Evolutionary conservation across 2,797 vertebrate genomes (phyloP), one percentile per base, ranked within the genome.

Genomic region (Pempheris klunzingeri): DNA sequence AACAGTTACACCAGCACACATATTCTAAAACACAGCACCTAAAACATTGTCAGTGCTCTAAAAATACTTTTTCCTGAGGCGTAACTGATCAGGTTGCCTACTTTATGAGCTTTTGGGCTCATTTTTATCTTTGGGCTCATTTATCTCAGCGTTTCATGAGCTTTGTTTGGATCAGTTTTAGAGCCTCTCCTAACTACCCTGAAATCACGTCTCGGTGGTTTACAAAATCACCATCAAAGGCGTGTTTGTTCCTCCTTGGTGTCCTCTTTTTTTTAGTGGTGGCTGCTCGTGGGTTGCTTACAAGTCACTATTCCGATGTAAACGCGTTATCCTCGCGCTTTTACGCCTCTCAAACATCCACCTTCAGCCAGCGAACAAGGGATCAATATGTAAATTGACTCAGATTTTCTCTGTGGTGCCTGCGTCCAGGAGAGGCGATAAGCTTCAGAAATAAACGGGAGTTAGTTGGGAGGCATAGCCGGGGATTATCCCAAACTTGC

Each of bases 401-500:
- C 69, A 80, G 78, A 90, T 63, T 72, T 78, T 78, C 73, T 53
- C 41, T 49, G 72, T 73, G 60, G 67, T 54, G 75, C 54, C 87
- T 86, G 90, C 83, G 81, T 87, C 87, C 82, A 91, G 78, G 65
- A 86, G 64, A 69, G 59, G 67, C 67, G 91, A 94, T 94, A 93
- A 94, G 86, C 82, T 70, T 30, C 2, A 39, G 30, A 74, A 78
- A 87, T 70, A 77, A 81, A 70, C 43, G 50, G 64, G 81, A 86
- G 79, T 83, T 86, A 81, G 83, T 85, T 84, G 30, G 77, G 77
- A 84, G 87, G 87, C 88, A 86, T 47, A 84, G 77, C 55, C 70
- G 67, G 44, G 90, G 94, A 95, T 94, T 93, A 95, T 93, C 90
- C 84, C 61, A 38, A 83, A 86, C 73, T 83, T 18, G 91, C 92